Evolutionary conservation across 1,140 invertebrate genomes (phyloP).

Genomic region (Panagrolaimus sp.): DNA sequence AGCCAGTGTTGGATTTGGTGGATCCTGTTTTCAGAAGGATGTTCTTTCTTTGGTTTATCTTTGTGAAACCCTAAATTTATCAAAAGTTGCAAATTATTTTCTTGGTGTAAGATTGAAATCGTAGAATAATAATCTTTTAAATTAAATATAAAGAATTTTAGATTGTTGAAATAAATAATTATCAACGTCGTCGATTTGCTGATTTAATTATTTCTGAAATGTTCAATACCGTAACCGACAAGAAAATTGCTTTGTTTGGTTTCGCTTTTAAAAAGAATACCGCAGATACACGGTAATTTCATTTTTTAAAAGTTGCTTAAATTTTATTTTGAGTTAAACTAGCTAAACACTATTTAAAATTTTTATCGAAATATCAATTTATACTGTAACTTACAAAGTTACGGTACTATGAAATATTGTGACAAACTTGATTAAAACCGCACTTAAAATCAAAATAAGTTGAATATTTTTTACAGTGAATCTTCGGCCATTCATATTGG

Average conservation of each 20-base stretch:
- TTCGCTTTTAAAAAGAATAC: conserved; percentile 99
- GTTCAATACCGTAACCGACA: conserved; percentile 93
- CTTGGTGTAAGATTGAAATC: conserved; percentile 69
- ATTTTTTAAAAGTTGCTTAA: too few species aligned
- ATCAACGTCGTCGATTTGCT: conserved; percentile 87
- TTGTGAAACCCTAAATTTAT: conserved; percentile 87
- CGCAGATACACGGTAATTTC: conserved; percentile 74
- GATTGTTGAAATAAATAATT: conserved; percentile 94
- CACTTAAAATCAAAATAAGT: not conserved
- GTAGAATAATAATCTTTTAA: too few species aligned
- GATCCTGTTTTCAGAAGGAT: conserved; percentile 99
- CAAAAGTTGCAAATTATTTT: conserved; percentile 94
- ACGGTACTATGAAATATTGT: too few species aligned
- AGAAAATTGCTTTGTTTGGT: conserved; percentile 86
- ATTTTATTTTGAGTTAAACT: too few species aligned
- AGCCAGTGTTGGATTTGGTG: conserved; percentile 93
- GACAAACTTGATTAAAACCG: too few species aligned
- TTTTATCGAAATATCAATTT: too few species aligned
- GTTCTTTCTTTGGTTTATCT: conserved; percentile 96
- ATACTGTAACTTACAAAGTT: too few species aligned
- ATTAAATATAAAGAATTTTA: conserved; percentile 51
- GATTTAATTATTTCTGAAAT: conserved; percentile 83
- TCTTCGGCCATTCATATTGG: conserved; percentile 89
- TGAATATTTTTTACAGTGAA: conserved; percentile 67
- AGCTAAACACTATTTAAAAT: too few species aligned